Conservation (phyloP, 1,140 invertebrate species). For the Ctenoplectra terminalis region DNA sequence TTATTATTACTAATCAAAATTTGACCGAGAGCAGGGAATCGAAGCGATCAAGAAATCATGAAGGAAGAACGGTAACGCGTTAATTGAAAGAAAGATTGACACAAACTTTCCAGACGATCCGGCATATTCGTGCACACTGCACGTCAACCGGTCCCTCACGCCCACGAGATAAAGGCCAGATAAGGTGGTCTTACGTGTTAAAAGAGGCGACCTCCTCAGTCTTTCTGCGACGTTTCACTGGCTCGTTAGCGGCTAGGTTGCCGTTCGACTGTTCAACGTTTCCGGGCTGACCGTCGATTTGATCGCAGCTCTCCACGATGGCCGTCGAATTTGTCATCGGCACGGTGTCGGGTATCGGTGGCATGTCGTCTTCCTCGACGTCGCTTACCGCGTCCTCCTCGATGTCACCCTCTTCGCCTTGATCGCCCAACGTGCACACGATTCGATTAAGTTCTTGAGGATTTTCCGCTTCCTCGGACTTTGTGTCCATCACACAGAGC, state of each 20-base stretch:
- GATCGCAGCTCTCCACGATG: conserved; percentile 72
- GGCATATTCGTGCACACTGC: neutral
- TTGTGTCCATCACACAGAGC: conserved; percentile 79
- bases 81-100: neutral
- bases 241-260: conserved; percentile 30
- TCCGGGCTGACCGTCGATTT: conserved; percentile 68
- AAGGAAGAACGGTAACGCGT: too few relatives aligned
- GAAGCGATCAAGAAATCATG: too few relatives aligned
- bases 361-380: conserved; percentile 75
- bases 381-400: conserved; percentile 69
- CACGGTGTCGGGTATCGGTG: conserved; percentile 76
- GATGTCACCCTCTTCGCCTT: conserved; percentile 75
- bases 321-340: conserved; percentile 72
- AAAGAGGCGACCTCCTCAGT: conserved; percentile 76
- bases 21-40: too few relatives aligned
- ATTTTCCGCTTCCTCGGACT: conserved; percentile 63
- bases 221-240: conserved; percentile 56
- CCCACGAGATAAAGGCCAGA: neutral
- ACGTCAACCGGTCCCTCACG: neutral
- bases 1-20: too few relatives aligned
- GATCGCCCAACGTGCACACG: conserved; percentile 58
- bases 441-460: conserved; percentile 48
- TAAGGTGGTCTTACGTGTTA: conserved; percentile 74
- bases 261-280: conserved; percentile 50
- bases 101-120: neutral